A percentile compares a stretch with the other conserved stretches of the same genome.
Conservation (phyloP, 2,888 invertebrate genomes). For the Polydrusus tereticollis region DNA sequence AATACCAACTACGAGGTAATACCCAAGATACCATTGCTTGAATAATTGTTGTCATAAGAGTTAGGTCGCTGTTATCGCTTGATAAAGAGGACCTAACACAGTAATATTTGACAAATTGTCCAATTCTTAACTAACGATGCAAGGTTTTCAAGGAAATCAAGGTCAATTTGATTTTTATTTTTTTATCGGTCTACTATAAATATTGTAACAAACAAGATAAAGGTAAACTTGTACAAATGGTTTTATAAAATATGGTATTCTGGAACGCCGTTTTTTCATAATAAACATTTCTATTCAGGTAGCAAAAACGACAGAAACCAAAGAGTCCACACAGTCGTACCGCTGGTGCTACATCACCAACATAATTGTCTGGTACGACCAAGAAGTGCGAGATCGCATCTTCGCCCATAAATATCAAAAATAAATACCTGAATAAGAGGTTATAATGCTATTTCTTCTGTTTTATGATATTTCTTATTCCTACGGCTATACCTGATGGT, state of each 20-base stretch:
- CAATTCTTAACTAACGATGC: no score
- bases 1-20: no score
- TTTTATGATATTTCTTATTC: conserved; percentile 50
- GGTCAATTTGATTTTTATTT: no score
- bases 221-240: no score
- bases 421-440: conserved; percentile 63
- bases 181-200: no score
- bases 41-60: no score
- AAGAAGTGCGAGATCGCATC: conserved; percentile 63
- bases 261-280: conserved; percentile 39
- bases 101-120: no score
- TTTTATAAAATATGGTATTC: background rate
- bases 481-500: conserved; percentile 45
- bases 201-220: no score
- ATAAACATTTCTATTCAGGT: conserved; percentile 51
- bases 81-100: no score
- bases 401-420: conserved; percentile 67
- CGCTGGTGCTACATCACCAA: conserved; percentile 47
- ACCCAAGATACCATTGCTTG: no score
- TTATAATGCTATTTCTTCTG: conserved; percentile 50
- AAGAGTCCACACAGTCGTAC: conserved; percentile 44
- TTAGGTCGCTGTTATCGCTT: no score
- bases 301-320: conserved; percentile 49
- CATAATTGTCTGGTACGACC: conserved; percentile 49
- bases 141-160: no score